These are phyloP conservation scores for Miltochrista miniata DNA, from an alignment of 2,888 invertebrate genomes.

Conservation along the genomic window DNA sequence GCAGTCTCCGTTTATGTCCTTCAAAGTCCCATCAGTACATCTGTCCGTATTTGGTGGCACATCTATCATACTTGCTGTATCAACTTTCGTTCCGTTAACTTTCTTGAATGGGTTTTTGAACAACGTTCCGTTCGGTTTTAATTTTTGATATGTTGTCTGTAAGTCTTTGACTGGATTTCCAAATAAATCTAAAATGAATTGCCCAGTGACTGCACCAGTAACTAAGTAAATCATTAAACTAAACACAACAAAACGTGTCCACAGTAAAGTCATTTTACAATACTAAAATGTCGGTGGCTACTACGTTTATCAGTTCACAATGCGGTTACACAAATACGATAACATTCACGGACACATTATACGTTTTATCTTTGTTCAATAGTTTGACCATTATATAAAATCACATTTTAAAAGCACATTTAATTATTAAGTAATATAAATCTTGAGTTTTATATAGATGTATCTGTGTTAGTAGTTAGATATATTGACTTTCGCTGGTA, in stretches of 20 bases:
- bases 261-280: slow-evolving; percentile 68
- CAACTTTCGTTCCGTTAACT: slow-evolving; percentile 10
- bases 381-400: slow-evolving; percentile 12
- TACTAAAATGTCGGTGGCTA: slow-evolving; percentile 48
- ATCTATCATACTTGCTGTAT: slow-evolving; percentile 56
- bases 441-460: too few relatives aligned
- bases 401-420: background rate
- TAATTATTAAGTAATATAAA: background rate
- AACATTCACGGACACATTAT: slow-evolving; percentile 27
- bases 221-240: slow-evolving; percentile 57
- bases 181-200: slow-evolving; percentile 60
- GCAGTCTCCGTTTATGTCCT: slow-evolving; percentile 64
- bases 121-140: slow-evolving; percentile 12
- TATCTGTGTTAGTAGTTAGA: too few relatives aligned
- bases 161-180: slow-evolving; percentile 68
- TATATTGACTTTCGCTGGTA: too few relatives aligned
- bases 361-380: slow-evolving; percentile 27
- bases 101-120: slow-evolving; percentile 1
- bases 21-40: slow-evolving; percentile 47
- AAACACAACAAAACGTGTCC: slow-evolving; percentile 60
- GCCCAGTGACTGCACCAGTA: slow-evolving; percentile 42
- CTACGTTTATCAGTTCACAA: slow-evolving; percentile 52
- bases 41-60: slow-evolving; percentile 56
- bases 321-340: slow-evolving; percentile 39
- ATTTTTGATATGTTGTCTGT: slow-evolving; percentile 25